Conservation (phyloP, 1,140 invertebrate species). For the Paraescarpia echinospica region DNA sequence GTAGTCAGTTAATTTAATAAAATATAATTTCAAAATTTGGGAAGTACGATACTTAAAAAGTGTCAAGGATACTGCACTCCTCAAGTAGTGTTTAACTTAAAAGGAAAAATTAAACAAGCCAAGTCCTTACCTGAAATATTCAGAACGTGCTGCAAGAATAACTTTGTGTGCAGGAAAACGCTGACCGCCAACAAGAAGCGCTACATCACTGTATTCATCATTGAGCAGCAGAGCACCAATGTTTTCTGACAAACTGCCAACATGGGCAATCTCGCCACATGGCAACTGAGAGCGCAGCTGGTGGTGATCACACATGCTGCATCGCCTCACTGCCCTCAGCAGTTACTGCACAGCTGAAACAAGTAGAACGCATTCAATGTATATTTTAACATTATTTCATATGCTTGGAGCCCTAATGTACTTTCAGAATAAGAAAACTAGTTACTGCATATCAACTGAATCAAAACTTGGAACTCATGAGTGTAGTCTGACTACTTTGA, state of each 20-base stretch:
- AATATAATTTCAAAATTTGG: too few relatives aligned
- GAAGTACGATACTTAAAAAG: too few relatives aligned
- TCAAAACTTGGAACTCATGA: too few relatives aligned
- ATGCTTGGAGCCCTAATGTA: too few relatives aligned
- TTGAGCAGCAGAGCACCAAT: slow-evolving; percentile 81
- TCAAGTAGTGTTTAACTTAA: neutral
- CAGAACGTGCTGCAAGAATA: slow-evolving; percentile 87
- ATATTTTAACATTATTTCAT: too few relatives aligned
- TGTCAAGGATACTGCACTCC: too few relatives aligned
- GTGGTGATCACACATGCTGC: slow-evolving; percentile 53
- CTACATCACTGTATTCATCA: slow-evolving; percentile 89
- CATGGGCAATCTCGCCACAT: slow-evolving; percentile 54
- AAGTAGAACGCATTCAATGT: neutral
- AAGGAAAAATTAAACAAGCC: neutral
- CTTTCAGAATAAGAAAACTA: too few relatives aligned
- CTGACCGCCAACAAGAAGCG: slow-evolving; percentile 81
- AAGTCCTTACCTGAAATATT: slow-evolving; percentile 79
- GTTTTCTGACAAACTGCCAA: slow-evolving; percentile 65
- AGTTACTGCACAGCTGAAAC: neutral
- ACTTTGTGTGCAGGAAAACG: slow-evolving; percentile 85
- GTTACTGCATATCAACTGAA: too few relatives aligned
- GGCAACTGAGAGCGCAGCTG: slow-evolving; percentile 46
- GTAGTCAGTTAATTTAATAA: too few relatives aligned
- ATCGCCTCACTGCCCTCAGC: neutral
- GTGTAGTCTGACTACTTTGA: too few relatives aligned